Evolutionary conservation across 2,888 invertebrate genomes (phyloP).

Genomic region (Lasiommata megera): DNA sequence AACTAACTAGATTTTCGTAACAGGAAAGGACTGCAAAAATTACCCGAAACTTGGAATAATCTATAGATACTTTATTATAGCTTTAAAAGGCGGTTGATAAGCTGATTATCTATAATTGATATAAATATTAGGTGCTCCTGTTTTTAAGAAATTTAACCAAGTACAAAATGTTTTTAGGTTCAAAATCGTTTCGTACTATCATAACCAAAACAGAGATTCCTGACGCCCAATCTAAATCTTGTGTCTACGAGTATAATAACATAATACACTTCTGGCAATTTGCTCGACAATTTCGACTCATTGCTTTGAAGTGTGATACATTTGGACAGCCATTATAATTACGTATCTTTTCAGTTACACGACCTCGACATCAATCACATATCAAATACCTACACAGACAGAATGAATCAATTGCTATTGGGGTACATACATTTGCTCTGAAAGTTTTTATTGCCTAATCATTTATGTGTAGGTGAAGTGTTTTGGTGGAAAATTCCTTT

Average conservation of each 20-base stretch:
- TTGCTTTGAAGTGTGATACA: slow-evolving; percentile 22
- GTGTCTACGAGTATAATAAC: not conserved
- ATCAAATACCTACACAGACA: slow-evolving; percentile 2
- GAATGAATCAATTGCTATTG: slow-evolving; percentile 4
- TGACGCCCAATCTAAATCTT: not conserved
- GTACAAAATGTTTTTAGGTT: too few relatives aligned
- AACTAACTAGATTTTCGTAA: too few relatives aligned
- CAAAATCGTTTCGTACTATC: too few relatives aligned
- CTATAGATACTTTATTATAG: too few relatives aligned
- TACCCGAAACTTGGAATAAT: too few relatives aligned
- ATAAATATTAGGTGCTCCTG: too few relatives aligned
- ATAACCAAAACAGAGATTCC: not conserved
- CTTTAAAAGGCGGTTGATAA: too few relatives aligned
- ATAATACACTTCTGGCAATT: slow-evolving; percentile 14
- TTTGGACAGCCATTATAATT: slow-evolving; percentile 32
- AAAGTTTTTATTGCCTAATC: not conserved
- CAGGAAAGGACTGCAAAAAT: too few relatives aligned
- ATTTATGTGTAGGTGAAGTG: not conserved
- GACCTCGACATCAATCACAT: slow-evolving; percentile 40
- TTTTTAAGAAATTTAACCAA: not conserved
- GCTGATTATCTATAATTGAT: too few relatives aligned
- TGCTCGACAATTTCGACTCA: slow-evolving; percentile 16
- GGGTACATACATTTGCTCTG: not conserved
- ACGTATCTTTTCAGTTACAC: slow-evolving; percentile 27
- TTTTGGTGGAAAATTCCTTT: not conserved